A percentile compares a stretch with the other conserved stretches of the same genome.
Evolutionary conservation across 2,797 vertebrate genomes (phyloP).

Genomic region (Hoplostethus atlanticus): DNA sequence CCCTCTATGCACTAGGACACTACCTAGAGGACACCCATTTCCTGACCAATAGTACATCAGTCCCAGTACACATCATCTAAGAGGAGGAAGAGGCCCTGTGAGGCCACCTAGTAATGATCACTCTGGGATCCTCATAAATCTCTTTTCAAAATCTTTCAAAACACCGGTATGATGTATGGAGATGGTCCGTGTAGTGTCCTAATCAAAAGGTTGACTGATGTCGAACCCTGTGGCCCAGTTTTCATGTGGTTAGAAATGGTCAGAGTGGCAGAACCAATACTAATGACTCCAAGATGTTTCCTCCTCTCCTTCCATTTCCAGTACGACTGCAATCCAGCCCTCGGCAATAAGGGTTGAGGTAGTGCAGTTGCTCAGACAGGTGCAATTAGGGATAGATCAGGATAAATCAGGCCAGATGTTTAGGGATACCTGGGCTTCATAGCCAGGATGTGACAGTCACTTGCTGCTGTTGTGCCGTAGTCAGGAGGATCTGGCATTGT

Average conservation of each 20-base stretch:
- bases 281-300: constrained; percentile 17
- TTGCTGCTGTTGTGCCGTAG: constrained; percentile 19
- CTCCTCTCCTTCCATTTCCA: constrained; percentile 4
- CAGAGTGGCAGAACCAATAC: constrained; percentile 27
- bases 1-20: constrained; percentile 83
- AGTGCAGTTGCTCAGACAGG: constrained; percentile 34
- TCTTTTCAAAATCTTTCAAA: constrained; percentile 58
- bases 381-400: constrained; percentile 16
- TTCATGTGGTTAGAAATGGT: constrained; percentile 1
- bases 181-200: constrained; percentile 27
- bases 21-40: constrained; percentile 89
- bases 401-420: constrained; percentile 16
- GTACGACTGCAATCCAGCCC: constrained; percentile 35
- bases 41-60: constrained; percentile 44
- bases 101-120: constrained; percentile 72
- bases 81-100: constrained; percentile 42
- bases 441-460: constrained; percentile 8
- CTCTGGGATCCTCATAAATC: constrained; percentile 69
- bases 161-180: constrained; percentile 51
- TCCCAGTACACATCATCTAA: constrained; percentile 43
- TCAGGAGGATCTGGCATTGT: neutral
- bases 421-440: neutral
- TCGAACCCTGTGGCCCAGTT: constrained; percentile 40
- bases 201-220: constrained; percentile 49
- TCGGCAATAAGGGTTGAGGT: neutral